Evolutionary conservation across 2,797 vertebrate species (phyloP).

Genomic region (Dendrocincla fuliginosa): DNA sequence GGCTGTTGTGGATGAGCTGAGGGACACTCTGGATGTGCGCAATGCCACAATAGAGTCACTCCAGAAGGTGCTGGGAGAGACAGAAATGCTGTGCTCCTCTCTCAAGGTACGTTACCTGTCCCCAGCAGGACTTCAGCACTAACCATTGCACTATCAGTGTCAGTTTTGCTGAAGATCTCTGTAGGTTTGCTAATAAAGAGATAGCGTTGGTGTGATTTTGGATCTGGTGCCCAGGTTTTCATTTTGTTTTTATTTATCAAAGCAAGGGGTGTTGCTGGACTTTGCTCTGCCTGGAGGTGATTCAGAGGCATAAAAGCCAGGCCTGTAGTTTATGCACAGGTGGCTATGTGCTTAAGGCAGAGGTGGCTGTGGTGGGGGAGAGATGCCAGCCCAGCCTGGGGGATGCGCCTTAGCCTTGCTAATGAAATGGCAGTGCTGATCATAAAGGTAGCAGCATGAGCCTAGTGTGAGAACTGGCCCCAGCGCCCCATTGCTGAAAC

Average conservation of each 20-base stretch:
- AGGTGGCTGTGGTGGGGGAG: not conserved
- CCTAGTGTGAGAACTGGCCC: not conserved
- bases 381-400: not conserved
- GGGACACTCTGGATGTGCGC: constrained; percentile 85
- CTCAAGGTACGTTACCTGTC: constrained; percentile 81
- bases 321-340: not conserved
- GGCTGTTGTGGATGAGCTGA: constrained; percentile 80
- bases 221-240: not conserved
- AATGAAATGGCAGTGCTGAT: not conserved
- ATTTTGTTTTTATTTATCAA: not conserved
- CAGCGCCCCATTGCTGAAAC: not conserved
- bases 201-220: not conserved
- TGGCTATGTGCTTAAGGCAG: not conserved
- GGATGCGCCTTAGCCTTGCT: not conserved
- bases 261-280: not conserved
- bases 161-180: not conserved
- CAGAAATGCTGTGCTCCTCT: constrained; percentile 88
- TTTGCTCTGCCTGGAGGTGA: not conserved
- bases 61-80: constrained; percentile 82
- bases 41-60: constrained; percentile 84
- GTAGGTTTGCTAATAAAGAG: not conserved
- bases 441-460: not conserved
- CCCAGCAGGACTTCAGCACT: not conserved
- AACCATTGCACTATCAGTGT: not conserved
- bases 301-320: not conserved